Evolutionary conservation across 1,140 invertebrate genomes (phyloP), one percentile per base, ranked within the genome.

Genomic region (Littorina saxatilis): DNA sequence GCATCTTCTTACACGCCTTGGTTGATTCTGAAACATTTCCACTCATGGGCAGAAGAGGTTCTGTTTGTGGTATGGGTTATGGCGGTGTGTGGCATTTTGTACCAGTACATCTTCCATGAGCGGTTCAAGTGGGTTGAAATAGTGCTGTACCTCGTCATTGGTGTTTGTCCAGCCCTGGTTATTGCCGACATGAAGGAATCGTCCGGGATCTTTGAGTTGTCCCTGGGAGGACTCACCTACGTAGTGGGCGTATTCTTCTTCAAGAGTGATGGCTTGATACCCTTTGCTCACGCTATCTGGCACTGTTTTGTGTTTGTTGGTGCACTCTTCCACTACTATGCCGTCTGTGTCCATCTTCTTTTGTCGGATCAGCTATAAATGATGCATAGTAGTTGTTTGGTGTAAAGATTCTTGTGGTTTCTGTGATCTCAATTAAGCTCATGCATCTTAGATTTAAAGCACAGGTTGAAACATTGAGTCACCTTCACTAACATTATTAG

Each of bases 261-360:
- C 94, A 99, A 99, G 93, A 94, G 95, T 17, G 98, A 99, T 92
- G 98, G 98, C 4, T 92, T 95, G 37, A 96, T 99, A 87, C 97
- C 98, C 0, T 98, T 96, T 93, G 98, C 98, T 47, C 98, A 99
- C 93, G 98, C 98, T 61, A 98, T 99, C 84, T 99, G 98, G 98
- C 98, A 99, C 92, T 90, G 98, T 63, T 98, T 98, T 93, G 98
- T 99, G 1, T 95, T 96, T 17, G 92, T 96, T 37, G 98, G 96
- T 0, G 97, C 97, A 66, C 94, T 94, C 39, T 95, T 96, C 83
- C 98, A 99, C 92, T 99, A 97, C 91, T 91, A 91, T 80, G 93
- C 93, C 20, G 91, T 93, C 9, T 91, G 89, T 80, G 91, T 88
- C 20, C 91, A 93, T 81, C 83, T 93, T 32, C 85, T 93, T 32